Conservation (phyloP, 2,888 invertebrate genomes). For the Baronia brevicornis region DNA sequence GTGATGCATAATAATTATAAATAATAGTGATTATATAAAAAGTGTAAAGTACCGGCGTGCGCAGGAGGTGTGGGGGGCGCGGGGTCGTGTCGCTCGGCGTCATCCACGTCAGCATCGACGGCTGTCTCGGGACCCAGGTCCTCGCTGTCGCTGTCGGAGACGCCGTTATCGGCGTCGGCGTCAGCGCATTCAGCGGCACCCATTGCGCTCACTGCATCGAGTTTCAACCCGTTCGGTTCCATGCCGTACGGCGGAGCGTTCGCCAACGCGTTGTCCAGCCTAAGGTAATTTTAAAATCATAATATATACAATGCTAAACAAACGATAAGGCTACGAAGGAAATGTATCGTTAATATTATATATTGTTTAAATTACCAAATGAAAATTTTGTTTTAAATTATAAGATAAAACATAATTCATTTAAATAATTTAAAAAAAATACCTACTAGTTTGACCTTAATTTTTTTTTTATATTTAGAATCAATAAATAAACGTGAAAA, state of each 20-base stretch:
- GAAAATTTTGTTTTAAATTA: too few relatives aligned
- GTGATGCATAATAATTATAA: too few relatives aligned
- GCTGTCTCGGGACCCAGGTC: conserved; percentile 86
- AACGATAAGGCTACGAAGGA: too few relatives aligned
- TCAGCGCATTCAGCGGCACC: conserved; percentile 48
- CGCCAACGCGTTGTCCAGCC: conserved; percentile 71
- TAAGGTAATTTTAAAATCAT: conserved; percentile 18
- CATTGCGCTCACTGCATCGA: conserved; percentile 35
- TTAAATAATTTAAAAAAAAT: too few relatives aligned
- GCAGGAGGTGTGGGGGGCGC: conserved; percentile 75
- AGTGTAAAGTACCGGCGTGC: conserved; percentile 61
- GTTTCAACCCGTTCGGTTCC: conserved; percentile 48
- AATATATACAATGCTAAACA: too few relatives aligned
- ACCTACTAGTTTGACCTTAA: too few relatives aligned
- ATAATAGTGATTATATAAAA: too few relatives aligned
- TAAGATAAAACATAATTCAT: too few relatives aligned
- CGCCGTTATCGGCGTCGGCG: conserved; percentile 45
- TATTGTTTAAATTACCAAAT: too few relatives aligned
- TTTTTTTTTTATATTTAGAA: too few relatives aligned
- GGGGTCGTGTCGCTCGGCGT: conserved; percentile 54
- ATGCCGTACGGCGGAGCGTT: conserved; percentile 62
- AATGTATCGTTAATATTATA: too few relatives aligned
- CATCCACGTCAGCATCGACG: conserved; percentile 76
- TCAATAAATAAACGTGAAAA: too few relatives aligned
- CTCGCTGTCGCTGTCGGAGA: conserved; percentile 76